Evolutionary conservation across 1,140 invertebrate genomes (phyloP).

Genomic region (silkworm (Bombyx mori)): DNA sequence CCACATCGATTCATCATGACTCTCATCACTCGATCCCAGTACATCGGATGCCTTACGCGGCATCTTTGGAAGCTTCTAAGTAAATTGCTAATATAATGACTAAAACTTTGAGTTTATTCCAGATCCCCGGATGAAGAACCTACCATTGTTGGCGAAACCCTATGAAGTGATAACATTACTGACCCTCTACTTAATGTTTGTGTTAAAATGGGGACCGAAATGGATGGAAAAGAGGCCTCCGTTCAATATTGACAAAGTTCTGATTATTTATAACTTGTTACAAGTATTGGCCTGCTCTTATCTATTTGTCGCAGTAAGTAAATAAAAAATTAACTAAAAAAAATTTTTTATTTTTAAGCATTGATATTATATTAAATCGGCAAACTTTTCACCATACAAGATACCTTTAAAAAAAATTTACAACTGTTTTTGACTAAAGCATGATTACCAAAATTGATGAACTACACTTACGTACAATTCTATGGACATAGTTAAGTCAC

Average conservation of each 20-base stretch:
- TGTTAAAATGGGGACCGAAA: slow-evolving; percentile 53
- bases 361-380: background rate
- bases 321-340: background rate
- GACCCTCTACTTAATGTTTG: slow-evolving; percentile 33
- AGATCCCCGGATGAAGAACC: slow-evolving; percentile 47
- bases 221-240: slow-evolving; percentile 50
- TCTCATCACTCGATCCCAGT: background rate
- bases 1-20: background rate
- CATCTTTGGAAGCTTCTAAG: background rate
- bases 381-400: background rate
- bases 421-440: background rate
- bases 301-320: slow-evolving; percentile 36
- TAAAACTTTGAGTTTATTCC: slow-evolving; percentile 14
- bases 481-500: too few relatives aligned
- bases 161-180: slow-evolving; percentile 27
- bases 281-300: slow-evolving; percentile 77
- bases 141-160: slow-evolving; percentile 36
- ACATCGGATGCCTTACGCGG: too few relatives aligned
- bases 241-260: slow-evolving; percentile 43
- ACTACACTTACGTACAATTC: too few relatives aligned
- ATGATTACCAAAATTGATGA: background rate
- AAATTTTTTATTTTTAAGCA: background rate
- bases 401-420: background rate
- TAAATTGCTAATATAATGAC: background rate
- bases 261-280: slow-evolving; percentile 80